Evolutionary conservation across 2,888 invertebrate species (phyloP).

Genomic region (Volucella inanis): DNA sequence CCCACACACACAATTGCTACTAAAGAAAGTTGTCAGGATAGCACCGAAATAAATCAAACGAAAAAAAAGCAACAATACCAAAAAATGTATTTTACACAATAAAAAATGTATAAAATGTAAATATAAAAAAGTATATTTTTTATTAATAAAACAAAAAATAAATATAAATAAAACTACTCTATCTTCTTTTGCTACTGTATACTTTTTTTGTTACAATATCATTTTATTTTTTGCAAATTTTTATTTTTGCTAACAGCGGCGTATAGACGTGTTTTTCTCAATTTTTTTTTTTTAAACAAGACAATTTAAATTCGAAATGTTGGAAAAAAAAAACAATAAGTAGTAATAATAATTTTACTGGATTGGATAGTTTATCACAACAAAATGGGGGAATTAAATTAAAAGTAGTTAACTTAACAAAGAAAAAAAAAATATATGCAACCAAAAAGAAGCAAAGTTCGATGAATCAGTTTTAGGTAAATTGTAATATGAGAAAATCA

Average conservation of each 20-base stretch:
- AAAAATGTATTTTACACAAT: slow-evolving; percentile 53
- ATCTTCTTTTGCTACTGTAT: not conserved
- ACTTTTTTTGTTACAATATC: not conserved
- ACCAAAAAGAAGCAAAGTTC: slow-evolving; percentile 38
- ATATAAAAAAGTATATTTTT: slow-evolving; percentile 44
- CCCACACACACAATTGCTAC: not conserved
- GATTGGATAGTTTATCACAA: slow-evolving; percentile 54
- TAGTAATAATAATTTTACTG: slow-evolving; percentile 31
- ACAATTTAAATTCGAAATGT: too few relatives aligned
- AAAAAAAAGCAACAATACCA: slow-evolving; percentile 35
- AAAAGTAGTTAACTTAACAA: slow-evolving; percentile 36
- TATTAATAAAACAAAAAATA: slow-evolving; percentile 20
- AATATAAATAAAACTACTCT: not conserved
- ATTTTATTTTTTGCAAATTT: not conserved
- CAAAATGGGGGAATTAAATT: slow-evolving; percentile 37
- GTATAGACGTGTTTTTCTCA: slow-evolving; percentile 62
- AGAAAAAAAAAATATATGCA: slow-evolving; percentile 28
- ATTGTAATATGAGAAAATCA: slow-evolving; percentile 50
- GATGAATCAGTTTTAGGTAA: slow-evolving; percentile 49
- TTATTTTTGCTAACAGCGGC: slow-evolving; percentile 34
- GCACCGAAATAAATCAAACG: slow-evolving; percentile 14
- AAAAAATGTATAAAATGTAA: slow-evolving; percentile 70
- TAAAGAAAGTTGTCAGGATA: slow-evolving; percentile 60
- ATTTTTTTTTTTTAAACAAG: slow-evolving; percentile 6
- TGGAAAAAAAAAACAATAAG: not conserved